A percentile compares a stretch with the other conserved stretches of the same genome.
Conservation (phyloP, 1,140 invertebrate genomes). For the Ooceraea biroi region DNA sequence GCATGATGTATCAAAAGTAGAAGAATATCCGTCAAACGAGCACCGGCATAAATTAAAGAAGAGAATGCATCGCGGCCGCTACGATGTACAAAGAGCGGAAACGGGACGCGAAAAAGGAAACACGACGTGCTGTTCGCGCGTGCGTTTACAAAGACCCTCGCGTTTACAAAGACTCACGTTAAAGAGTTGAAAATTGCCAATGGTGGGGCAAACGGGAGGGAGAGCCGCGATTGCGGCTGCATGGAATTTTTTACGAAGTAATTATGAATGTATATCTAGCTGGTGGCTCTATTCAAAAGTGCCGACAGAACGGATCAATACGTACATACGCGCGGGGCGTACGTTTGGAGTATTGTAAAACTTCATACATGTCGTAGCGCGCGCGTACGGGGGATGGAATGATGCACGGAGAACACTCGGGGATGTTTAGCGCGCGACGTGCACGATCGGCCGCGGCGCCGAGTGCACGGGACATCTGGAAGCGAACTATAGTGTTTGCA, state of each 20-base stretch:
- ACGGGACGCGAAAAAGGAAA: not conserved
- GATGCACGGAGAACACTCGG: slow-evolving; percentile 25
- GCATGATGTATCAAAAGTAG: not conserved
- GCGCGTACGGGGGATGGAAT: not conserved
- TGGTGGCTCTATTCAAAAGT: slow-evolving; percentile 30
- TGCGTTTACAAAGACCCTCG: not conserved
- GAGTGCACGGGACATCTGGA: not conserved
- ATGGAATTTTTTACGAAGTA: slow-evolving; percentile 22
- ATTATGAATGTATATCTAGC: not conserved
- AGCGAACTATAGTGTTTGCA: slow-evolving; percentile 6
- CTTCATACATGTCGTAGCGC: slow-evolving; percentile 7
- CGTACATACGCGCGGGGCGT: slow-evolving; percentile 20
- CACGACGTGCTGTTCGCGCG: not conserved
- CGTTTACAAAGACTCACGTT: slow-evolving; percentile 19
- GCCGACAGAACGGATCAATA: slow-evolving; percentile 44
- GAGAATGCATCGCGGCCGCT: not conserved
- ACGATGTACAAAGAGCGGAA: not conserved
- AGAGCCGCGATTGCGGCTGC: not conserved
- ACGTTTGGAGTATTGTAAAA: slow-evolving; percentile 57
- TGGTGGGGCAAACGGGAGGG: too few species aligned
- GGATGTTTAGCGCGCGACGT: slow-evolving; percentile 26
- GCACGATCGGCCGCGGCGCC: not conserved
- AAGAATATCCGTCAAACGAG: slow-evolving; percentile 7
- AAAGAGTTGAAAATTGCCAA: slow-evolving; percentile 2
- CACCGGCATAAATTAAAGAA: not conserved